A percentile compares a stretch with the other conserved stretches of the same genome.
Conservation (phyloP, 2,797 vertebrate genomes). For the Microcaecilia unicolor region DNA sequence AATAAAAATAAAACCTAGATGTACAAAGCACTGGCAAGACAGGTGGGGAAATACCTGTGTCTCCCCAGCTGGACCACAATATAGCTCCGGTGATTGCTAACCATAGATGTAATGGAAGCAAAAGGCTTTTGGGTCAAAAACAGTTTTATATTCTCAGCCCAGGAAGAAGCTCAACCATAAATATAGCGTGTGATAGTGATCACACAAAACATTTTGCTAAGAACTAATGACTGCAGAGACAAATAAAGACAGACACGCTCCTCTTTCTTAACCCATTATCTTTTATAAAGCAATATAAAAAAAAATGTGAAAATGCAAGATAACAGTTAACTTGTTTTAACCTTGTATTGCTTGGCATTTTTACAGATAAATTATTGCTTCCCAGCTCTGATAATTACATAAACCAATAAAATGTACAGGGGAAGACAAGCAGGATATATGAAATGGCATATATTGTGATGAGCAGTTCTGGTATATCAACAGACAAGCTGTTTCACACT, state of each 20-base stretch:
- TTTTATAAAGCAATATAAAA: conserved; percentile 60
- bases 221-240: not conserved
- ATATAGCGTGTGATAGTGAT: not conserved
- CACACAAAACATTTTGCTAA: too few species aligned
- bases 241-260: conserved; percentile 14
- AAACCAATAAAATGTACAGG: conserved; percentile 76
- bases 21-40: not conserved
- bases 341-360: conserved; percentile 66
- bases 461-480: conserved; percentile 60
- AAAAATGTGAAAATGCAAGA: conserved; percentile 58
- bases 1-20: not conserved
- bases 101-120: too few species aligned
- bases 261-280: conserved; percentile 47
- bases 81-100: too few species aligned
- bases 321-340: conserved; percentile 49
- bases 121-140: not conserved
- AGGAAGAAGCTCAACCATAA: not conserved
- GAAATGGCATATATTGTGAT: conserved; percentile 47
- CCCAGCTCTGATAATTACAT: conserved; percentile 70
- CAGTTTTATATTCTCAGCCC: not conserved
- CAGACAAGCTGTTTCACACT: conserved; percentile 63
- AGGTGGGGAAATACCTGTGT: too few species aligned
- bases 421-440: conserved; percentile 50
- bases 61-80: too few species aligned
- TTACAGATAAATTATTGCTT: conserved; percentile 85